Base-by-base conservation (phyloP, 2,797 vertebrate species). In the Poecilia velifera region DNA sequence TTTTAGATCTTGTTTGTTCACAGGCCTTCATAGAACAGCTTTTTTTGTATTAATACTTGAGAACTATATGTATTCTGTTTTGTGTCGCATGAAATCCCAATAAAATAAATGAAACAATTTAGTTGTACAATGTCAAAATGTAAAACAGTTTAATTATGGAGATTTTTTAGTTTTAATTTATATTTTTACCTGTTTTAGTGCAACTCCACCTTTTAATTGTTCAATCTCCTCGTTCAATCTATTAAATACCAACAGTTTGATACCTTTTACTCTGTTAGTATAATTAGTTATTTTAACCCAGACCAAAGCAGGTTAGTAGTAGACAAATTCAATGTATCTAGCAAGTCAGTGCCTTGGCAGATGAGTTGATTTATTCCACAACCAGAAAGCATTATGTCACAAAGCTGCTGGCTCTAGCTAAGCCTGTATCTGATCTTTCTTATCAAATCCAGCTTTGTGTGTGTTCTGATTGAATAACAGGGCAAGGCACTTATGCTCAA, bases 361-460 rank as follows among this genome's bases (percentile, higher is more conserved):
- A 86, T 82, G 75, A 80, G 39, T 78, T 77, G 76, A 77, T 75
- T 85, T 82, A 84, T 82, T 78, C 73, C 74, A 62, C 77, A 78
- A 84, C 49, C 78, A 74, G 43, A 72, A 39, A 80, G 66, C 51
- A 74, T 87, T 78, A 75, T 28, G 76, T 84, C 79, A 76, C 6
- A 5, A 70, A 83, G 82, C 84, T 78, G 28, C 39, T 55, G 62
- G 70, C 70, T 82, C 16, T 34, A n/a, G 28, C 78, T 72, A 55
- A 81, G 55, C 47, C 18, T 68, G 39, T 51, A 83, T 84, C 75
- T 87, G 62, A 90, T 85, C 76, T 79, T n/a, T 57, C 18, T 53
- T 84, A 76, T 84, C 45, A 78, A 80, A 88, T 79, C 68, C 51
- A 49, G 45, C 75, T 84, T 76, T 64, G 73, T 41, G 72, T 80